These are phyloP conservation scores for Chelonoidis abingdonii DNA, from an alignment of 2,113 vertebrate genomes.

Conservation along the genomic window DNA sequence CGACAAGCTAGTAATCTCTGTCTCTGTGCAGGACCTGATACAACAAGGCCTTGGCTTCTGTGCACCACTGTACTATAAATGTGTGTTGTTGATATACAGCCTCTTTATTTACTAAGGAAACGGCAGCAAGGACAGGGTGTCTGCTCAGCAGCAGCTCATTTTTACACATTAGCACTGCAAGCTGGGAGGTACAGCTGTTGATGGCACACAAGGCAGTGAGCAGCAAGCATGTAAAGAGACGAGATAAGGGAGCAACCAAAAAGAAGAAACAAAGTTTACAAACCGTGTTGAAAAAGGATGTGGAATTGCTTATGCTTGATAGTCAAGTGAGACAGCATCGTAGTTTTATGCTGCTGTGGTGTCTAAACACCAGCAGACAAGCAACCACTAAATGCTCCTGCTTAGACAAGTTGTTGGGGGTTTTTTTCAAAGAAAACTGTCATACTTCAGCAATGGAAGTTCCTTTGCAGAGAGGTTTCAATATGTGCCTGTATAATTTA, in stretches of 20 bases:
- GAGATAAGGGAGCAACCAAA: not conserved
- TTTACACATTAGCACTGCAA: not conserved
- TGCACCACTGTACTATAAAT: not conserved
- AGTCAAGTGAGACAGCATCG: not conserved
- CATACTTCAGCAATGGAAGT: not conserved
- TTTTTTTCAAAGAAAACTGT: not conserved
- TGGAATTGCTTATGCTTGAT: not conserved
- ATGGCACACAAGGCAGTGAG: too few species aligned
- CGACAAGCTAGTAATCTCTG: not conserved
- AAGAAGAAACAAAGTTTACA: not conserved
- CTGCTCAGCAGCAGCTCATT: not conserved
- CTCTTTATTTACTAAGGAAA: not conserved
- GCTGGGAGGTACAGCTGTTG: not conserved
- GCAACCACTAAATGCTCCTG: not conserved
- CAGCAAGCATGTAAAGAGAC: not conserved
- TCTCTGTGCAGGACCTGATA: not conserved
- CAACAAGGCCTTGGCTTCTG: not conserved
- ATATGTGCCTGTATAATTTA: not conserved
- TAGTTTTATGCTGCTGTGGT: not conserved
- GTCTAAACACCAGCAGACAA: not conserved
- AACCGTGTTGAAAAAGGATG: not conserved
- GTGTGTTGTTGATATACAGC: not conserved
- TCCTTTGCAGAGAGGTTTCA: not conserved
- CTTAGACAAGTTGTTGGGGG: not conserved
- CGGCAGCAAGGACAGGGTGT: not conserved